phyloP scores from a whole-genome alignment of 2,797 vertebrate genomes.

The Nannoperca obscura region DNA sequence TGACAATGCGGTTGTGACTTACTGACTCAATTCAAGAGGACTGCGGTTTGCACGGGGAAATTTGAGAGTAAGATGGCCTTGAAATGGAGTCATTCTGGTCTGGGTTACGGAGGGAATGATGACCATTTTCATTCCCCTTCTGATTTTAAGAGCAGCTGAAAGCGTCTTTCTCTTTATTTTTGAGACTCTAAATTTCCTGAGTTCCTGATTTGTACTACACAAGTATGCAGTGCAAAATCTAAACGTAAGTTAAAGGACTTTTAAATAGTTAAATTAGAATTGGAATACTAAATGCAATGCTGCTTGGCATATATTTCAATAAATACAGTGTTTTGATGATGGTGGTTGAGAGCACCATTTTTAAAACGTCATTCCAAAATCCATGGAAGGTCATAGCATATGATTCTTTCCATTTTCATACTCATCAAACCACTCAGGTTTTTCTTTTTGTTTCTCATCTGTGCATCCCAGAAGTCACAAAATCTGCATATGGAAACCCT shows the following conservation, averaged over 20 bases:
- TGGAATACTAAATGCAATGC: not conserved
- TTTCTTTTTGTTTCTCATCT: not conserved
- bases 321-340: not conserved
- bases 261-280: not conserved
- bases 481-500: not conserved
- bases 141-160: constrained; percentile 23
- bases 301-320: not conserved
- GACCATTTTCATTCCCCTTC: constrained; percentile 21
- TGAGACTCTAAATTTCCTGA: not conserved
- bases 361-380: not conserved
- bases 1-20: constrained; percentile 12
- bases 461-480: not conserved
- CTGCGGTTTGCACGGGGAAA: constrained; percentile 45
- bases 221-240: not conserved
- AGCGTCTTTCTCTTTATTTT: not conserved
- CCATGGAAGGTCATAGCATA: not conserved
- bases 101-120: constrained; percentile 29
- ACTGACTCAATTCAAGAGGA: constrained; percentile 30
- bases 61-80: constrained; percentile 37
- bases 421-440: not conserved
- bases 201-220: not conserved
- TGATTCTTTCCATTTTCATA: not conserved
- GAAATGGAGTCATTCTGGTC: constrained; percentile 41
- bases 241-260: not conserved
- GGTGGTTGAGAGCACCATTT: not conserved